Evolutionary conservation across 1,140 invertebrate species (phyloP).

Genomic region (Diachasma alloeum): DNA sequence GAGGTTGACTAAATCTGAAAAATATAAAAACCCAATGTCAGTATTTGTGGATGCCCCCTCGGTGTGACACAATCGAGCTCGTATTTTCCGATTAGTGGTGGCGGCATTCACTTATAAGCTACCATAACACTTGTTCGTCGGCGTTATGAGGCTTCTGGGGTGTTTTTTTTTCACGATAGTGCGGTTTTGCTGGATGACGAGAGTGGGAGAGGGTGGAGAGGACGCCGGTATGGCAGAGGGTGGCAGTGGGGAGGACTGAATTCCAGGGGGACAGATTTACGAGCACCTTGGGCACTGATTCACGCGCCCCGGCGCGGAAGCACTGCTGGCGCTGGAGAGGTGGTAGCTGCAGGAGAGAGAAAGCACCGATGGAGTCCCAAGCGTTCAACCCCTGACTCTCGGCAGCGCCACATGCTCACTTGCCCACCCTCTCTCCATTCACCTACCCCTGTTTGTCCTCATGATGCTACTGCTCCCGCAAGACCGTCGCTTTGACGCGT

Average conservation of each 20-base stretch:
- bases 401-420: slow-evolving; percentile 57
- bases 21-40: slow-evolving; percentile 26
- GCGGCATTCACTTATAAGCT: slow-evolving; percentile 66
- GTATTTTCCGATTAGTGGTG: slow-evolving; percentile 66
- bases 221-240: neutral
- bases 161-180: slow-evolving; percentile 21
- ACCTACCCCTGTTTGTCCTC: neutral
- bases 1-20: slow-evolving; percentile 4
- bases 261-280: slow-evolving; percentile 62
- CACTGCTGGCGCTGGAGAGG: neutral
- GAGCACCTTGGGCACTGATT: slow-evolving; percentile 66
- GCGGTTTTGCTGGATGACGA: slow-evolving; percentile 23
- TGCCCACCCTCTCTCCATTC: slow-evolving; percentile 33
- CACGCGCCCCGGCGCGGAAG: slow-evolving; percentile 39
- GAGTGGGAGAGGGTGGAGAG: neutral
- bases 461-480: slow-evolving; percentile 15
- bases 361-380: neutral
- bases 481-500: slow-evolving; percentile 16
- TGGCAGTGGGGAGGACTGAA: neutral
- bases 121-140: slow-evolving; percentile 65
- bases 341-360: neutral
- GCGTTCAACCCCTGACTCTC: slow-evolving; percentile 4
- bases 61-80: slow-evolving; percentile 58
- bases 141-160: slow-evolving; percentile 55
- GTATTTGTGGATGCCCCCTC: neutral